Evolutionary conservation across 2,797 vertebrate genomes (phyloP), one percentile per base, ranked within the genome.

Genomic region (Gadopsis bispinosus): DNA sequence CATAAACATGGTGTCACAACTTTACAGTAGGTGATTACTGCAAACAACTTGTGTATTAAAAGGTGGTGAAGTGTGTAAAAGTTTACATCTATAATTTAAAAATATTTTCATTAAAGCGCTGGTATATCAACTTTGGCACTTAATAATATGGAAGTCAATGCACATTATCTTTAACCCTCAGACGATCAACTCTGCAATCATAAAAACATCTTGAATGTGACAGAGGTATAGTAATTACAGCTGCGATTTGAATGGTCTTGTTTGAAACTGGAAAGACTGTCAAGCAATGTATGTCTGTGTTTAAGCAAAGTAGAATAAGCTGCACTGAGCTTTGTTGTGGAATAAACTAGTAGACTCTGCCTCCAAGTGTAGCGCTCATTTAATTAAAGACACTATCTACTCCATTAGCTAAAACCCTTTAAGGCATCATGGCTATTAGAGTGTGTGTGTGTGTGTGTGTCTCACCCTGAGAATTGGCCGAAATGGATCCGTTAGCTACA

Each of bases 401-500:
- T 75, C 48, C 47, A 84, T 84, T 88, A 89, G 77, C 48, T 74
- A 76, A 83, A 88, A 64, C 39, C 50, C 73, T 88, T 86, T 45
- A 72, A 89, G 79, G 84, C 81, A 78, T 75, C 45, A 29, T 71
- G 45, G 76, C 22, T 67, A 61, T 82, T 74, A 37, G 61, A 86
- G 50, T 85, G 84, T 82, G 69, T 83, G 85, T 66, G 87, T 67
- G 76, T 86, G 85, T 72, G 79, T 84, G 71, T 81, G 68, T 87
- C 92, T 92, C 96, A 99, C 98, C 97, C 98, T 98, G 94, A 98
- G 93, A 96, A 99, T 97, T 83, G 97, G 97, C 91, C 98, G 96
- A 94, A 98, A 98, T 54, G 97, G 97, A 96, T 99, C 98, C 84
- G 98, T 95, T 95, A 99, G 93, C 98, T 99, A 91, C 85, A 95